Conservation (phyloP, 1,140 invertebrate genomes). For the Rhopalosiphum padi region DNA sequence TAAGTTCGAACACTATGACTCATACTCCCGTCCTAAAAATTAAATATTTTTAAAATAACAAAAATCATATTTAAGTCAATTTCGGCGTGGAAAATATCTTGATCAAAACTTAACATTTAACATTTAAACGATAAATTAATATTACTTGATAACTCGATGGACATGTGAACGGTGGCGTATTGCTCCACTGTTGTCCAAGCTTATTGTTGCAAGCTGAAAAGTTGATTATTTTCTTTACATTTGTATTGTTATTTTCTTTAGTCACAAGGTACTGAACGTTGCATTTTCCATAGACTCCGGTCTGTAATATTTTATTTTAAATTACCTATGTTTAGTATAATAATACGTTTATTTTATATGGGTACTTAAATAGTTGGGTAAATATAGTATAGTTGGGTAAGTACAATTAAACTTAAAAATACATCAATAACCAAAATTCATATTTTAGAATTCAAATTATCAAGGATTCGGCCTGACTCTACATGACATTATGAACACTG, state of each 20-base stretch:
- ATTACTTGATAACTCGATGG: conserved; percentile 60
- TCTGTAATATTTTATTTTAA: conserved; percentile 57
- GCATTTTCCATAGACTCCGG: conserved; percentile 60
- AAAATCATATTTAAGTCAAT: neutral
- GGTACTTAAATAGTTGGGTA: neutral
- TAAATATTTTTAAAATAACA: neutral
- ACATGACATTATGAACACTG: neutral
- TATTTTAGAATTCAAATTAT: neutral
- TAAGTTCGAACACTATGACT: conserved; percentile 61
- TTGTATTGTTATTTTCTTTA: conserved; percentile 52
- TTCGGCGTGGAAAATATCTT: neutral
- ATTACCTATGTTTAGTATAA: neutral
- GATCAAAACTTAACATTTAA: neutral
- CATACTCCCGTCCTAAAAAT: conserved; percentile 59
- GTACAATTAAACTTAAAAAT: neutral
- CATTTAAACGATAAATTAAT: neutral
- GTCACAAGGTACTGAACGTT: conserved; percentile 60
- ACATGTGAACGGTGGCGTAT: conserved; percentile 60
- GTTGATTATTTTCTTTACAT: conserved; percentile 61
- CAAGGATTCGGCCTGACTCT: neutral
- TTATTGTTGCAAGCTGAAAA: conserved; percentile 60
- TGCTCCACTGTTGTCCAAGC: conserved; percentile 59
- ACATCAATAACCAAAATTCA: neutral
- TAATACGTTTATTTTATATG: neutral
- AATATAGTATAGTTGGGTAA: too few species aligned